These are phyloP conservation scores for Oriolus oriolus DNA, from an alignment of 2,113 vertebrate genomes.

Conservation along the genomic window DNA sequence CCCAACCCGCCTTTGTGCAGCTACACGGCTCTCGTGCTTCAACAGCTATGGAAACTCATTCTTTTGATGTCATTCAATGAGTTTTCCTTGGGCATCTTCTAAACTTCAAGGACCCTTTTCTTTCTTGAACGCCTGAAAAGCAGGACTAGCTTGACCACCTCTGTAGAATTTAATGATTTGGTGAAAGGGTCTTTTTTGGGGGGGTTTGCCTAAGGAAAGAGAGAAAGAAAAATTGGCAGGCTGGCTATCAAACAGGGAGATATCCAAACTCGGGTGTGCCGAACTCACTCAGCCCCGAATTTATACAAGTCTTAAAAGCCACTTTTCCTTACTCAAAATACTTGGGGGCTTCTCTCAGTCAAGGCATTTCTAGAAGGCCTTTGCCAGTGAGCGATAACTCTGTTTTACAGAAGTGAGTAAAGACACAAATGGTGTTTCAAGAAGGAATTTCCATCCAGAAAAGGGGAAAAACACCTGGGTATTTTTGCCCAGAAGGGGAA, in stretches of 20 bases:
- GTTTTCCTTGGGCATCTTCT: slow-evolving; percentile 84
- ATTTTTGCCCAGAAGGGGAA: background rate
- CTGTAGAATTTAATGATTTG: slow-evolving; percentile 83
- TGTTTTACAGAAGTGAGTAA: background rate
- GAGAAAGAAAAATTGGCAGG: slow-evolving; percentile 69
- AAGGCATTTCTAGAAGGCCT: background rate
- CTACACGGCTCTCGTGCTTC: slow-evolving; percentile 81
- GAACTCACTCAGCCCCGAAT: background rate
- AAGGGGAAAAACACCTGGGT: background rate
- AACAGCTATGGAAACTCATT: slow-evolving; percentile 82
- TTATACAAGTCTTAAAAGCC: background rate
- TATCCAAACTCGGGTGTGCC: background rate
- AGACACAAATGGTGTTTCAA: fast-evolving
- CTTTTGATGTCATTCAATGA: slow-evolving; percentile 87
- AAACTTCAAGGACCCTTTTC: slow-evolving; percentile 85
- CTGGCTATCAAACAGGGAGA: slow-evolving; percentile 8
- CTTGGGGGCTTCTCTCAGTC: background rate
- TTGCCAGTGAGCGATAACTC: background rate
- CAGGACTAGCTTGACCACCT: slow-evolving; percentile 80
- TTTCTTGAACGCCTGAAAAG: slow-evolving; percentile 76
- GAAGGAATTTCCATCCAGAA: background rate
- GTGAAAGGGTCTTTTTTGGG: slow-evolving; percentile 72
- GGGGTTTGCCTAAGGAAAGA: slow-evolving; percentile 42
- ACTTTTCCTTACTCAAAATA: background rate
- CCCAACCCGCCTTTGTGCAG: slow-evolving; percentile 77